Base-by-base conservation (phyloP, 2,113 vertebrate genomes). In the Ailurus styani region DNA sequence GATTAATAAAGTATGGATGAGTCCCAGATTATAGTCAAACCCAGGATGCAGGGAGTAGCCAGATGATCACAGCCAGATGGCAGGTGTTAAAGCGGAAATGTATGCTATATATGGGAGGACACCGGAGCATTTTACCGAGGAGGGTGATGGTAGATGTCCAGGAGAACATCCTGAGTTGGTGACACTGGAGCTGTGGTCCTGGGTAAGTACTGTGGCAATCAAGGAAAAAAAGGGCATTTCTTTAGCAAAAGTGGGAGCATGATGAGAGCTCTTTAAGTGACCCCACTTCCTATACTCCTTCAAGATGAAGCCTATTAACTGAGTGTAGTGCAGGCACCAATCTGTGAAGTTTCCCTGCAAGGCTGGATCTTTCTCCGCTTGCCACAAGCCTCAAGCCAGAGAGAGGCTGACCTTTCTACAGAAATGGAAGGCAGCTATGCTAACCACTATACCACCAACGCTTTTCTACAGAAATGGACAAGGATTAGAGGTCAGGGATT, bases 401-500 rank as follows among this genome's bases (percentile, higher is more conserved):
- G 85, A 91, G 34, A 97, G 55, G 60, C 31, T 90, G 90, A 93
- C 88, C 82, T 96, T 97, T 94, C 94, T 93, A 81, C 78, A 96
- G 40, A 97, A 97, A 95, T n/a, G 78, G 96, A 89, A n/a, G n/a
- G n/a, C n/a, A n/a, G n/a, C n/a, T n/a, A n/a, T n/a, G n/a, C n/a
- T n/a, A n/a, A n/a, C n/a, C n/a, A n/a, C n/a, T n/a, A n/a, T n/a
- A n/a, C n/a, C n/a, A n/a, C n/a, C n/a, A n/a, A n/a, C n/a, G n/a
- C n/a, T n/a, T 96, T 97, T 94, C 94, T 93, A 81, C 78, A 96
- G 40, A 97, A 97, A 95, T n/a, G 78, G 96, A 89, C 97, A 96
- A 82, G 66, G 96, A 97, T 94, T 93, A 96, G 66, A 97, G 96
- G 97, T 97, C 95, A 96, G 90, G 81, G 94, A 91, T 98, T 96